Evolutionary conservation across 2,113 vertebrate species (phyloP), one percentile per base, ranked within the genome.

Genomic region (Sciurus niger): DNA sequence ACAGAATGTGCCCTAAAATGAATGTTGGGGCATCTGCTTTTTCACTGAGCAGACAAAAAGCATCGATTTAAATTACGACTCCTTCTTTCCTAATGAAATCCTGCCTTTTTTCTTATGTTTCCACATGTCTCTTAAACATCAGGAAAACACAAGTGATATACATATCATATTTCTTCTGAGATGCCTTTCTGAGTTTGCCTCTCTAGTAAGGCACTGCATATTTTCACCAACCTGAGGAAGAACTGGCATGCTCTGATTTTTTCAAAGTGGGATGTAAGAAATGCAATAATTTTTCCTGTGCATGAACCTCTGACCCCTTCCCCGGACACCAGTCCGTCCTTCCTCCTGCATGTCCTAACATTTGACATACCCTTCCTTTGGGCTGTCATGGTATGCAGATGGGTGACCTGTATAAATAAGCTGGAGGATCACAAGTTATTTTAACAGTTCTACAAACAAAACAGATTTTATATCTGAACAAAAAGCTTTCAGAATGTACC

Each of bases 231-330:
- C 48, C 83, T 86, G 63, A 95, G 91, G n/a, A 89, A 22, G 8
- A 55, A 46, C 60, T 51, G 17, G 22, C 60, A 86, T 40, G 74
- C 37, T 92, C 93, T 93, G 80, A 80, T 74, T 77, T 89, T 87
- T 94, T 89, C 76, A 55, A 92, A 67, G 63, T 16, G 16, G 48
- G 48, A 58, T 77, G 13, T 34, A 83, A 72, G 18, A 80, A 24
- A 92, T 8, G 2, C 24, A 55, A 74, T 55, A 51, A 96, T 34
- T 63, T 94, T 51, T 86, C 46, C 53, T 2, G n/a, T 4, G 46
- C 43, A 79, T 92, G 37, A 90, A 70, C 48, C 48, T 34, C 84
- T 77, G 82, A 74, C 11, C 34, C 46, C 60, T 82, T 63, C 46
- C 58, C 30, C 30, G 53, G 74, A 24, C 6, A 32, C 14, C 53